A percentile compares a stretch with the other conserved stretches of the same genome.
phyloP scores from a whole-genome alignment of 2,113 vertebrate species.

The Rhabdornis inornatus region DNA sequence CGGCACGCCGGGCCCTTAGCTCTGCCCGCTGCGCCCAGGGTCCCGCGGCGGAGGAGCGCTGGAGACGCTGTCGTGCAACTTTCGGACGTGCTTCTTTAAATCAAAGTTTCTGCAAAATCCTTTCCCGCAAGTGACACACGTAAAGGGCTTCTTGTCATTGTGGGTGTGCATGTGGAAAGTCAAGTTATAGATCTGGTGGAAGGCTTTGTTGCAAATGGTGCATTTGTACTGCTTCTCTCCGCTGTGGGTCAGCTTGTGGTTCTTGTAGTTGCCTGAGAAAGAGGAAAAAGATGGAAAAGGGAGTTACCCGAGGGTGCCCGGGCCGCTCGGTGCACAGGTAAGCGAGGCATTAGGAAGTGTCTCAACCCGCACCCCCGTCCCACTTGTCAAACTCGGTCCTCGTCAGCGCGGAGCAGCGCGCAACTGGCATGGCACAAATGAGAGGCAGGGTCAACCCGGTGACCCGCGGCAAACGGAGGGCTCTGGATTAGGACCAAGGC shows the following conservation, averaged over 20 bases:
- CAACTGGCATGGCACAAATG: constrained; percentile 71
- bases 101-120: constrained; percentile 92
- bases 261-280: constrained; percentile 78
- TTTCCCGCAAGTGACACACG: constrained; percentile 87
- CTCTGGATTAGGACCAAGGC: constrained; percentile 69
- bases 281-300: background rate
- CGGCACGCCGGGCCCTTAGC: constrained; percentile 64
- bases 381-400: constrained; percentile 92
- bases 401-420: constrained; percentile 74
- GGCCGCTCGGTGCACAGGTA: background rate
- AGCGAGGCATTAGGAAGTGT: constrained; percentile 67
- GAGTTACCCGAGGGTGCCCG: background rate
- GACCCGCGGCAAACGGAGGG: constrained; percentile 80
- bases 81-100: constrained; percentile 90
- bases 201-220: constrained; percentile 90
- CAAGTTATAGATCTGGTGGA: constrained; percentile 90
- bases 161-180: constrained; percentile 94
- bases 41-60: constrained; percentile 75
- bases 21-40: constrained; percentile 81
- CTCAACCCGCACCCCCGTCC: constrained; percentile 73
- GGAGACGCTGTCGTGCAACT: constrained; percentile 83
- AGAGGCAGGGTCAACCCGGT: constrained; percentile 72
- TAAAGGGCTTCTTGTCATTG: constrained; percentile 92
- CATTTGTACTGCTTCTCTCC: constrained; percentile 92
- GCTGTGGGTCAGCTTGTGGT: constrained; percentile 90